A percentile compares a stretch with the other conserved stretches of the same genome.
Evolutionary conservation across 1,140 invertebrate genomes (phyloP).

Genomic region (Cyclargus thomasi): DNA sequence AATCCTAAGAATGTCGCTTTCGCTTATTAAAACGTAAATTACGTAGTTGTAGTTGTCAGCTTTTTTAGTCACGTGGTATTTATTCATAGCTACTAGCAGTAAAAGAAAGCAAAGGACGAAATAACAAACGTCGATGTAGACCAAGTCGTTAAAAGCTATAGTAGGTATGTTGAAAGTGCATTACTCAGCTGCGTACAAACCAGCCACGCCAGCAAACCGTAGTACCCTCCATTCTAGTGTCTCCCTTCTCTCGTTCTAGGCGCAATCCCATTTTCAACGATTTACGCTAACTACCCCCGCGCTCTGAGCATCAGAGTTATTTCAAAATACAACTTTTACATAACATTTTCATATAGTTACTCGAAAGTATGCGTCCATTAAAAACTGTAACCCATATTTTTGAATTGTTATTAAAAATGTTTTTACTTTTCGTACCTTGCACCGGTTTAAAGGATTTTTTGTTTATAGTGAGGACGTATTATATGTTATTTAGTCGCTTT

Average conservation of each 20-base stretch:
- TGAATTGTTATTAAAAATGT: neutral
- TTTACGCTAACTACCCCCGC: conserved; percentile 16
- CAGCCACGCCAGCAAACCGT: conserved; percentile 39
- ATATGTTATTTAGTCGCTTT: no score
- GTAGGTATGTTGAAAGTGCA: conserved; percentile 30
- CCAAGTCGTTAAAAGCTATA: neutral
- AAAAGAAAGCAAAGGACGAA: no score
- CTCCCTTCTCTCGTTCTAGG: conserved; percentile 35
- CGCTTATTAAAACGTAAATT: no score
- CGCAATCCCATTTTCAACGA: conserved; percentile 38
- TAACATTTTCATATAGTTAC: neutral
- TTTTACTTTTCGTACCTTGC: neutral
- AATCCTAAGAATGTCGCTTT: no score
- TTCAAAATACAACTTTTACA: neutral
- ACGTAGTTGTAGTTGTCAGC: no score
- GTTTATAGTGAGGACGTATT: no score
- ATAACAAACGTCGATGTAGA: neutral
- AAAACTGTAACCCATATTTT: neutral
- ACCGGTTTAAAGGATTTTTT: no score
- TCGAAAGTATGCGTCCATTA: neutral
- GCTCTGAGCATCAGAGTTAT: neutral
- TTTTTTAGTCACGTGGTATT: no score
- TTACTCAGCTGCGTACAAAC: conserved; percentile 40
- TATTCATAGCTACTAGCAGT: no score
- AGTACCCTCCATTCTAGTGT: conserved; percentile 55